Percentiles rank a stretch among this genome's conserved stretches.
These are phyloP conservation scores for Schizaphis graminum DNA, from an alignment of 2,888 invertebrate species.

Conservation along the genomic window DNA sequence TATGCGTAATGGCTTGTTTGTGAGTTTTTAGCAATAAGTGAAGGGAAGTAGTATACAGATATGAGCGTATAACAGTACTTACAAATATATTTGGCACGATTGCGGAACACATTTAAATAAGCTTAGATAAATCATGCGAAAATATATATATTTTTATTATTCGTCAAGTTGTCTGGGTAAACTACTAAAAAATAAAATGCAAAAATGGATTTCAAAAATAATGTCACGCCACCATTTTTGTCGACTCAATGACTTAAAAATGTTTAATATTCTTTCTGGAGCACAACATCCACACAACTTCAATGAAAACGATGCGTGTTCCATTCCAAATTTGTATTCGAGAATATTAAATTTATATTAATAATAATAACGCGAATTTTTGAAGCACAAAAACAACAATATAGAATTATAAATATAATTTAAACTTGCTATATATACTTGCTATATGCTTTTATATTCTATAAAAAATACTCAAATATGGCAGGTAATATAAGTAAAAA, in stretches of 20 bases:
- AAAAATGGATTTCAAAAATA: conserved; percentile 37
- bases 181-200: not conserved
- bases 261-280: conserved; percentile 31
- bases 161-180: conserved; percentile 3
- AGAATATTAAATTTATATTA: not conserved
- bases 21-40: conserved; percentile 33
- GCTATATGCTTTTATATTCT: not conserved
- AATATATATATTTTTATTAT: conserved; percentile 37
- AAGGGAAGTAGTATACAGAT: not conserved
- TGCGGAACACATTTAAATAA: conserved; percentile 29
- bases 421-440: not conserved
- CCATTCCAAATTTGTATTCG: not conserved
- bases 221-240: not conserved
- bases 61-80: not conserved
- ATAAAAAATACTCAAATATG: not conserved
- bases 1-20: conserved; percentile 20
- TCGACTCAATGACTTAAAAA: conserved; percentile 1
- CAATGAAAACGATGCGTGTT: not conserved
- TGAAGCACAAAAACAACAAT: not conserved
- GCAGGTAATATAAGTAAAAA: not conserved
- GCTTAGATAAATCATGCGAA: conserved; percentile 53
- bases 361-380: not conserved
- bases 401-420: too few species aligned
- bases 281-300: not conserved
- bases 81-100: conserved; percentile 38